Evolutionary conservation across 2,888 invertebrate genomes (phyloP), one percentile per base, ranked within the genome.

Genomic region (Aspidiotus destructor): DNA sequence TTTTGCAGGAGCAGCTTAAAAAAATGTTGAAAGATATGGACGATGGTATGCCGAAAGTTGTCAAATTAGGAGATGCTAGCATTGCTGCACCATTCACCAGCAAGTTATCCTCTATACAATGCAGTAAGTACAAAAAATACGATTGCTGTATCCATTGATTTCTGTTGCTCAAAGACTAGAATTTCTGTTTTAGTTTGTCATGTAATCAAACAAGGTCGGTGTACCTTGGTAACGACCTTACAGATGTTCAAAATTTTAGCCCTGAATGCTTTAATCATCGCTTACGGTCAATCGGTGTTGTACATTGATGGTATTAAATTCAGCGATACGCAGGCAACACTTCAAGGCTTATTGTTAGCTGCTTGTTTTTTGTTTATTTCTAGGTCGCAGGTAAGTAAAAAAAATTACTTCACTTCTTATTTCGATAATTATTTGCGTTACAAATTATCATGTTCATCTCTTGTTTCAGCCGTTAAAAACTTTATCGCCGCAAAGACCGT

Each of bases 191-290:
- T 81, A 96, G 97, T 99, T 75, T 98, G 96, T 76, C 96, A 99
- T 80, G 92, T 99, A 72, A 97, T 99, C 75, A 99, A 99, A 77
- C 99, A 99, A 81, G 99, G 99, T 1, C 86, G 99, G 28, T 99
- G 99, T 78, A 99, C 99, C 0, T 81, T 99, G 70, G 99, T 99
- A 17, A 99, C 99, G 0, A 99, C 99, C 0, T 81, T 99, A 70
- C 99, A 99, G 79, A 99, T 99, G 99, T 99, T 99, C 81, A 99
- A 99, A 82, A 99, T 99, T 74, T 81, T 99, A 69, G 99, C 99
- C 0, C 80, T 99, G 68, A 99, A 99, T 78, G 99, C 99, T 0
- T 83, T 99, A 5, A 92, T 99, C 72, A 83, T 97, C 72, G 99
- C 99, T 0, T 99, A 99, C 81, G 94, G 96, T 75, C 97, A 99